Conservation (phyloP, 2,113 vertebrate species). For the Sialia sialis region DNA sequence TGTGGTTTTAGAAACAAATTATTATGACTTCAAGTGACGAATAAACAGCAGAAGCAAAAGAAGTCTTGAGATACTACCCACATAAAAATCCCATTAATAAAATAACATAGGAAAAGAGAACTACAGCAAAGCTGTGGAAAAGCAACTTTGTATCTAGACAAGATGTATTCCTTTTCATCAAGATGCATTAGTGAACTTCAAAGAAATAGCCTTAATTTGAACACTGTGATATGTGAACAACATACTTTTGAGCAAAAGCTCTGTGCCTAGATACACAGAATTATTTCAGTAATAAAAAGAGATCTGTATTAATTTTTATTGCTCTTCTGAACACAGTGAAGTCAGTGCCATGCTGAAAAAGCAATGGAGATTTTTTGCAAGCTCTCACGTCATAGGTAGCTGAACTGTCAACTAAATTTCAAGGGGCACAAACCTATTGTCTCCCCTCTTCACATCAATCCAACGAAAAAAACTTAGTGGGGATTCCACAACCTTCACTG, state of each 20-base stretch:
- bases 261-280: background rate
- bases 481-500: background rate
- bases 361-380: background rate
- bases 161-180: background rate
- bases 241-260: background rate
- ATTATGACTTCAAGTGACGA: constrained; percentile 29
- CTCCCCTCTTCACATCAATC: background rate
- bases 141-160: background rate
- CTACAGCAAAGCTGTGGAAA: background rate
- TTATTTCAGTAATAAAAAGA: background rate
- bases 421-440: background rate
- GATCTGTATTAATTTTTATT: background rate
- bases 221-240: background rate
- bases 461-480: background rate
- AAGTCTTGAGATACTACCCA: background rate
- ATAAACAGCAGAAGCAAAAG: constrained; percentile 34
- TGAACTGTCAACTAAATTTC: background rate
- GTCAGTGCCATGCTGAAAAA: background rate
- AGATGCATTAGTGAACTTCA: background rate
- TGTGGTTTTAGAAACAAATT: constrained; percentile 47
- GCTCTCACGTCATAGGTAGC: background rate
- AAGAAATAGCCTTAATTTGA: background rate
- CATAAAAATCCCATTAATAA: constrained; percentile 26
- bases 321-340: background rate
- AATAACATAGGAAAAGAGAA: background rate